These are phyloP conservation scores for Odontamblyopus lacepedii DNA, from an alignment of 2,797 vertebrate genomes.

Conservation along the genomic window DNA sequence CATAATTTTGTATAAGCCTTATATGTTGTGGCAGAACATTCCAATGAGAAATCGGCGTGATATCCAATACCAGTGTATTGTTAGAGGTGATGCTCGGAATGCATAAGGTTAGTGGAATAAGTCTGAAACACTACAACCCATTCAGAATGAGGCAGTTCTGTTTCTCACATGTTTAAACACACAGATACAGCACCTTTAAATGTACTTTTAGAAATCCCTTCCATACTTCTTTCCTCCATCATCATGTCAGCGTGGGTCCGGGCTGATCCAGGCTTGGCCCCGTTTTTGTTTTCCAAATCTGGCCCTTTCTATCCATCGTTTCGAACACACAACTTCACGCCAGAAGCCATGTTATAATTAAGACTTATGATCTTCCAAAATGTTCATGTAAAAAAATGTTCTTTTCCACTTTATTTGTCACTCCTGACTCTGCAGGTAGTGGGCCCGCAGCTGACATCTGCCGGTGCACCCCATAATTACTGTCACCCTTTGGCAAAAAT, in stretches of 20 bases:
- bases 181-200: too few relatives aligned
- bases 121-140: too few relatives aligned
- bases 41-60: too few relatives aligned
- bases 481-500: conserved; percentile 47
- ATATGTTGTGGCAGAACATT: too few relatives aligned
- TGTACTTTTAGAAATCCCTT: too few relatives aligned
- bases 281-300: conserved; percentile 57
- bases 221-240: conserved; percentile 11
- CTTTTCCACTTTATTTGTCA: conserved; percentile 31
- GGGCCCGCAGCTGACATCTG: conserved; percentile 53
- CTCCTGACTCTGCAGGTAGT: conserved; percentile 47
- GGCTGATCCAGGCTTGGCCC: conserved; percentile 70
- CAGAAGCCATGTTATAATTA: conserved; percentile 21
- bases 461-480: conserved; percentile 53
- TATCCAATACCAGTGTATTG: too few relatives aligned
- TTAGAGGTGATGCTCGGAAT: too few relatives aligned
- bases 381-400: conserved; percentile 13
- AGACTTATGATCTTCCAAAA: conserved; percentile 12
- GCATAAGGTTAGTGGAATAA: too few relatives aligned
- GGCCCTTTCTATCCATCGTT: conserved; percentile 18
- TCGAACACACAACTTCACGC: conserved; percentile 14
- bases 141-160: too few relatives aligned
- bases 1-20: too few relatives aligned
- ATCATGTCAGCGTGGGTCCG: conserved; percentile 52
- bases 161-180: too few relatives aligned